Base-by-base conservation (phyloP, 1,140 invertebrate genomes). In the Bursaphelenchus mucronatus region DNA sequence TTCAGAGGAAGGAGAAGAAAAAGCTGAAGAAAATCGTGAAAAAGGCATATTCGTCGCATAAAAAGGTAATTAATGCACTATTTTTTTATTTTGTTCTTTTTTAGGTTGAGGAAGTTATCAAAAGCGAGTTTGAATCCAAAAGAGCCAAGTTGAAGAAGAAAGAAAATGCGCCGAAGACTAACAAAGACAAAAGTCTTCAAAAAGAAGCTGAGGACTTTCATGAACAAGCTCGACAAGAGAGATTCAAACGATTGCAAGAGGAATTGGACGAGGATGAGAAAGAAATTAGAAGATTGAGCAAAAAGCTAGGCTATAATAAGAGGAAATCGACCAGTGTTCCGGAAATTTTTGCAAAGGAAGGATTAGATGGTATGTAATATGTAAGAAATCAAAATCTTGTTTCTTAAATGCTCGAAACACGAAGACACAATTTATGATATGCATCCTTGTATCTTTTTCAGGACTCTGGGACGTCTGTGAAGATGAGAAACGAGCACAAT, bases 381-480 rank as follows among this genome's bases (percentile, higher is more conserved):
- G 2, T 56, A 56, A 50, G 6, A 15, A n/a, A 15, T 50, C 1
- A 3, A 15, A 50, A 3, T 50, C 1, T 5, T 50, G n/a, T 50
- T 11, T 57, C 5, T 17, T 7, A 57, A 5, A 44, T 44, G 54
- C 30, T 30, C 13, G 44, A 56, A 30, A 30, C 2, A 3, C 30
- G 5, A 30, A 30, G 30, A 30, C 30, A 5, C 5, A 30, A 30
- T 1, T 1, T 30, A 30, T 30, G 5, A 30, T 30, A 30, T 30
- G 5, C 30, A 30, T 30, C 5, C 5, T 30, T 30, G 30, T 3
- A 30, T 30, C 30, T 11, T 7, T 62, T 62, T 62, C 17, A 62
- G 59, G 43, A n/a, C 59, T 62, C 41, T 62, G 59, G 59, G 59
- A 62, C 40, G 40, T 56, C 17, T 62, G 59, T 11, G 59, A 62